These are phyloP conservation scores for Schlechtendalia chinensis DNA, from an alignment of 1,140 invertebrate genomes.

Conservation along the genomic window DNA sequence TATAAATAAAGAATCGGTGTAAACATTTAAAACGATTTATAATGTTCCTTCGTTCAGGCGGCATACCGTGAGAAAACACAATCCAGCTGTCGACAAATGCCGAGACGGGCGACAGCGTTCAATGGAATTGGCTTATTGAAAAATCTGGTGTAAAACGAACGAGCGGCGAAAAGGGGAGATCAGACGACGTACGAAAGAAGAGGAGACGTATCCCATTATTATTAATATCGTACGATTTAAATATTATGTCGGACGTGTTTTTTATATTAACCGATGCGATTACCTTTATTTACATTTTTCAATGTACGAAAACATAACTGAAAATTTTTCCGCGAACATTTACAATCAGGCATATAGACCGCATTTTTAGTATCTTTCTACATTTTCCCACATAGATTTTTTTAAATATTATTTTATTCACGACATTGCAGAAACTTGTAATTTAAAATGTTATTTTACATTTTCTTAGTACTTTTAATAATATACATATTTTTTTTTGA, in stretches of 20 bases:
- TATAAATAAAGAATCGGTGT: neutral
- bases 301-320: neutral
- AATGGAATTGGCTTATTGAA: conserved; percentile 40
- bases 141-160: neutral
- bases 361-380: no score
- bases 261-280: neutral
- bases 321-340: no score
- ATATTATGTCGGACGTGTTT: neutral
- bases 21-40: conserved; percentile 21
- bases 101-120: neutral
- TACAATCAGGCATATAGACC: no score
- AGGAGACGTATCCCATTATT: no score
- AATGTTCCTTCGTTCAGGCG: neutral
- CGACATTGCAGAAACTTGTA: no score
- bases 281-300: neutral
- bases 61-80: conserved; percentile 27
- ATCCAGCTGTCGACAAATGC: conserved; percentile 14
- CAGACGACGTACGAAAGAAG: no score
- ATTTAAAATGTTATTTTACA: no score
- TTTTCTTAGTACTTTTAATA: no score
- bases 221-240: conserved; percentile 10
- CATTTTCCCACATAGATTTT: no score
- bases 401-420: no score
- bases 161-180: neutral
- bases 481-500: no score